Evolutionary conservation across 1,140 invertebrate genomes (phyloP), one percentile per base, ranked within the genome.

Genomic region (Papilio glaucus): DNA sequence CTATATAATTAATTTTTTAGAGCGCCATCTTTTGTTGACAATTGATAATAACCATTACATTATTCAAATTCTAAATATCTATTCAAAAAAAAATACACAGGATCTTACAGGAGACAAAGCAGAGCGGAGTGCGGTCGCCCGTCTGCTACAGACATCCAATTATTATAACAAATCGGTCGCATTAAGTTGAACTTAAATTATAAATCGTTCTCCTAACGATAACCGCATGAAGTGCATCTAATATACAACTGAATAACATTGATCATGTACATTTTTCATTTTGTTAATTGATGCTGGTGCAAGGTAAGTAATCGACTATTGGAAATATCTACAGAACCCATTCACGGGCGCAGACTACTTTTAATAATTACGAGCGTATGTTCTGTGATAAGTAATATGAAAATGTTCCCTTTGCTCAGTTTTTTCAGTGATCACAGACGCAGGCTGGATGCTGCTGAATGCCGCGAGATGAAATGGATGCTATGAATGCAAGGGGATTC

Each of bases 331-430:
- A 10, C 21, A 9, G 49, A 57, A 24, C 21, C 18, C 5, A 12
- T 57, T 57, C 10, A 24, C 5, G 9, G 21, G 24, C 18, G 49
- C 21, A 26, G 18, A 12, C 49, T 24, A 10, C 49, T 57, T 57
- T 57, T 24, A 24, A 57, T 57, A 57, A 57, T 57, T 26, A 57
- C 21, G 24, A 57, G 21, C 49, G 49, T 21, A 26, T 24, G 49
- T 57, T 57, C 18, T 24, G 18, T 24, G 21, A 24, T 57, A 24
- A 13, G 21, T 53, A 53, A 24, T 26, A 18, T 18, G 29, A 33
- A 26, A 53, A 21, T 10, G 49, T 26, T 57, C 1, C 18, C 15
- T 49, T 57, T 57, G 49, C 39, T 4, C 42, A 45, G n/a, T 45
- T 45, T 45, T 15, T 45, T 15, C 45, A 45, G 45, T 18, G 21